Conservation (phyloP, 1,140 invertebrate species). For the Frieseomelitta varia region DNA sequence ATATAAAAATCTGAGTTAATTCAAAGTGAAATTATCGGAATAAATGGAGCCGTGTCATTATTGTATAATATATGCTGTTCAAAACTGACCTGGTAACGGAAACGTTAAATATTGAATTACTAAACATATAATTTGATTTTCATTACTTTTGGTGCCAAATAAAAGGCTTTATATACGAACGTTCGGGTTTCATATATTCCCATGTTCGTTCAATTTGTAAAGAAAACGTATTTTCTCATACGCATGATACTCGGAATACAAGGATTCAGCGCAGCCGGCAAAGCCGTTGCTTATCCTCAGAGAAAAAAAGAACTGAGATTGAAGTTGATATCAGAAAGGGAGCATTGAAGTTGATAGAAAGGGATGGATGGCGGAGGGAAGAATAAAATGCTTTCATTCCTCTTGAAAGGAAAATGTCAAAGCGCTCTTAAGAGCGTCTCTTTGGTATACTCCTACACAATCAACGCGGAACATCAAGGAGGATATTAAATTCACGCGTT, state of each 20-base stretch:
- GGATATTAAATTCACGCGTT: slow-evolving; percentile 25
- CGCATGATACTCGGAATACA: neutral
- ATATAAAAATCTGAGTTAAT: neutral
- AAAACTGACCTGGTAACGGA: neutral
- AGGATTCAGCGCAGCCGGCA: neutral
- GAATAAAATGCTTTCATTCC: slow-evolving; percentile 33
- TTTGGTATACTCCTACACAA: slow-evolving; percentile 11
- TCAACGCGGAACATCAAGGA: slow-evolving; percentile 7
- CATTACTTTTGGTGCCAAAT: neutral
- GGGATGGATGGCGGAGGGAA: neutral
- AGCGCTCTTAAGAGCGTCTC: slow-evolving; percentile 13
- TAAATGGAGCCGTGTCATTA: neutral
- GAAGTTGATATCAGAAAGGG: slow-evolving; percentile 19
- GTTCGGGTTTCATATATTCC: neutral
- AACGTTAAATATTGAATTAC: neutral
- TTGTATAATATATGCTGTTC: neutral
- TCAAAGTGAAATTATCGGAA: neutral
- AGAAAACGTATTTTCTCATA: neutral
- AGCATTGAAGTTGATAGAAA: neutral
- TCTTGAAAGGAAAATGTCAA: slow-evolving; percentile 26
- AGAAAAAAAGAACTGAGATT: slow-evolving; percentile 15
- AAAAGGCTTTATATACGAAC: no score
- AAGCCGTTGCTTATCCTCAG: slow-evolving; percentile 13
- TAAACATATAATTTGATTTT: neutral
- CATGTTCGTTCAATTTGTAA: slow-evolving; percentile 4